Evolutionary conservation across 2,888 invertebrate species (phyloP), one percentile per base, ranked within the genome.

Genomic region (Parnassius mnemosyne): DNA sequence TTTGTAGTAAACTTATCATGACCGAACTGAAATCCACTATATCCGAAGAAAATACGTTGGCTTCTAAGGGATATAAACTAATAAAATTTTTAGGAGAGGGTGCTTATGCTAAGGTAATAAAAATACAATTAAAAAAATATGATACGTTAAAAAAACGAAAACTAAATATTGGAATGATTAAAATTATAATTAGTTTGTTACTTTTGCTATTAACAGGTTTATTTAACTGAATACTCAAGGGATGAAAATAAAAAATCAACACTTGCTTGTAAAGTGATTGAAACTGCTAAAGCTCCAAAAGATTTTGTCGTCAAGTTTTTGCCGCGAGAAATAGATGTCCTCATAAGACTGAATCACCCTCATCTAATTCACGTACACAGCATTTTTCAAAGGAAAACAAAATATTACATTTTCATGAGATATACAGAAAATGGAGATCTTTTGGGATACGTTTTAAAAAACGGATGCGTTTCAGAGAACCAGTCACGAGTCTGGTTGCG

Each of bases 261-360:
- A 11, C 83, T 95, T 61, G 95, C 95, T 0, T 95, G 95, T 77
- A 97, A 97, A 87, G 87, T 95, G 59, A 94, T 97, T 55, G 95
- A 96, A 78, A 94, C 94, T 5, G 80, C 89, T 2, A 94, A 94
- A 78, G 95, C 96, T 9, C 95, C 96, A 0, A 94, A 93, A 77
- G 96, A 97, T 78, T 96, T 96, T 73, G 94, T 95, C 1, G 89
- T 93, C 47, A 96, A 96, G 80, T 97, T 97, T 83, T 86, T 97
- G 64, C 96, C 97, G 0, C 92, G 97, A 53, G 97, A 97, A 86
- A 92, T 97, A 68, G 95, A 96, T 66, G 95, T 97, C 59, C 89
- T 97, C 53, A 92, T 94, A 42, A 93, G 93, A 67, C 81, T 97
- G 41, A 94, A 95, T 72, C 97, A 97, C 79, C 95, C 96, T 0